Base-by-base conservation (phyloP, 2,797 vertebrate genomes). In the Pachyuromys duprasi region DNA sequence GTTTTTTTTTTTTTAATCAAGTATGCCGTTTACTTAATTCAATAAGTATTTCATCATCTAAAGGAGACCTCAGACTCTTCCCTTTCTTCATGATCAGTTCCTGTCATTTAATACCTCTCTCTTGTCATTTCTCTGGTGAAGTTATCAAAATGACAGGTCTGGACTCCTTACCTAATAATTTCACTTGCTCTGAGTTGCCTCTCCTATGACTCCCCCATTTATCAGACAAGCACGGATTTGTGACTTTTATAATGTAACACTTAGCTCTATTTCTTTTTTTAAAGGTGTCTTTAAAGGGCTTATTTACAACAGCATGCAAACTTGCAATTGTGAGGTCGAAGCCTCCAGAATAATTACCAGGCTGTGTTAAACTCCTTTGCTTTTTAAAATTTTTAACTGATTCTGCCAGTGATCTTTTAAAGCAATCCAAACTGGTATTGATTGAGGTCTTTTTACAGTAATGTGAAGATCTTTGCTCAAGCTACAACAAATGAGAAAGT, bases 391-490 rank as follows among this genome's bases (percentile, higher is more conserved):
- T 90, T 94, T 92, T 89, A 93, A 91, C 81, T 45, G 53, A 93
- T 94, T 94, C 74, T 96, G 78, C 75, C 92, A 86, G 36, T 92
- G 90, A 95, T 82, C 94, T 96, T 93, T 93, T 93, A 78, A 95
- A 96, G 74, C 72, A 88, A 91, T 82, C 76, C 86, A 96, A 95
- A 88, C 81, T 83, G 70, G 42, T 95, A 94, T 93, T 94, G 93
- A 96, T 57, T 96, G 90, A 96, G 72, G 31, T 92, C 65, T n/a
- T 97, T 91, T 97, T 67, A 8, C 3, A 36, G 87, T 90, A 93
- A 92, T 55, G 42, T 55, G 91, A 6, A 31, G n/a, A 39, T n/a
- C 67, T 91, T 96, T 92, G 53, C 80, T 84, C 62, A 82, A 81
- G 67, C 91, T 70, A 49, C 9, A 63, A 20, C 86, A 92, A 91